phyloP scores from a whole-genome alignment of 2,113 vertebrate genomes.

The Alexandromys fortis region DNA sequence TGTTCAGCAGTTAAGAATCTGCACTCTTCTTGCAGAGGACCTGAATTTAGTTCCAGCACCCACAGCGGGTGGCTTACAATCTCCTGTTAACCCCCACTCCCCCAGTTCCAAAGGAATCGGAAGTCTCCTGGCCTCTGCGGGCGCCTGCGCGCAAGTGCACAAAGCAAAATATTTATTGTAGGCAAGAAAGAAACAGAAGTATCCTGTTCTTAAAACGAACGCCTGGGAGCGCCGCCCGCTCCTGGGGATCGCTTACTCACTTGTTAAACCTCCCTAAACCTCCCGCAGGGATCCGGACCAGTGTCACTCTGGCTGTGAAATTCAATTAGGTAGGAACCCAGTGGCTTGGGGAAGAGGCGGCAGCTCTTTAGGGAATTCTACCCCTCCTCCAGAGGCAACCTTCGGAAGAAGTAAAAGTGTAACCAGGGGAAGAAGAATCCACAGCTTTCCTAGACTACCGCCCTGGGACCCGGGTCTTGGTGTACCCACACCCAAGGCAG shows the following conservation, averaged over 20 bases:
- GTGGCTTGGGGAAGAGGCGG: neutral
- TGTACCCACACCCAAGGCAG: conserved; percentile 39
- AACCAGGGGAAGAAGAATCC: conserved; percentile 58
- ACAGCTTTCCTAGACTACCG: conserved; percentile 46
- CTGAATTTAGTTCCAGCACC: neutral
- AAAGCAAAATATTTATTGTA: conserved; percentile 41
- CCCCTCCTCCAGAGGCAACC: neutral
- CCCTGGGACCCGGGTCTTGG: neutral
- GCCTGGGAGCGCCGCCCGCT: neutral
- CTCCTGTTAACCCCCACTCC: neutral
- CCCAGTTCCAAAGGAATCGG: neutral
- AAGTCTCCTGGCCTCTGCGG: neutral
- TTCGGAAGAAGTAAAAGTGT: conserved; percentile 37
- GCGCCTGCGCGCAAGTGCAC: rapidly evolving
- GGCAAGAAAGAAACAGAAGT: conserved; percentile 22
- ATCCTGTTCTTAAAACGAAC: conserved; percentile 45
- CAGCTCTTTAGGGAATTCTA: neutral
- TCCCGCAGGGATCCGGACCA: neutral
- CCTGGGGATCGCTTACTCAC: conserved; percentile 9
- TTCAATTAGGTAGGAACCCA: conserved; percentile 52
- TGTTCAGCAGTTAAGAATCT: no score
- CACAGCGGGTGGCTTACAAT: neutral
- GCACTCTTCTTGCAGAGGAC: neutral
- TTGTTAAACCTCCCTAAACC: conserved; percentile 23
- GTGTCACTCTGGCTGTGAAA: neutral